Evolutionary conservation across 2,797 vertebrate species (phyloP).

Genomic region (Cynopterus sphinx): DNA sequence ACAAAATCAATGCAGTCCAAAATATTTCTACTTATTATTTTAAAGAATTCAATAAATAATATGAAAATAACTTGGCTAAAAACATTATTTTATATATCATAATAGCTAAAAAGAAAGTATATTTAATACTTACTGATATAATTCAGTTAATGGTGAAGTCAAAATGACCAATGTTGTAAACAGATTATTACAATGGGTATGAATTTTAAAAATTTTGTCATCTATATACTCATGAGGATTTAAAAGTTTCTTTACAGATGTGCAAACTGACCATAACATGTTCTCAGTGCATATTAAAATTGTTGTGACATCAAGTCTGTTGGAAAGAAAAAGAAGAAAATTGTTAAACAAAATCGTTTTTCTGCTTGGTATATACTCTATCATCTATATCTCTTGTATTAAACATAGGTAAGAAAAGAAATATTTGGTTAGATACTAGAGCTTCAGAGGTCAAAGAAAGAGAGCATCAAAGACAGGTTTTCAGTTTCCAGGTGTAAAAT

Average conservation of each 20-base stretch:
- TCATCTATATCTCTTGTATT: not conserved
- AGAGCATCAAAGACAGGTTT: not conserved
- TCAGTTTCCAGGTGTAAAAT: not conserved
- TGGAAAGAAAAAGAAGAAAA: constrained; percentile 63
- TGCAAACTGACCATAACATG: constrained; percentile 93
- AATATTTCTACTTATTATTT: constrained; percentile 16
- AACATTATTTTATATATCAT: constrained; percentile 42
- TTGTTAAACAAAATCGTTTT: constrained; percentile 16
- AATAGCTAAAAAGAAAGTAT: constrained; percentile 46
- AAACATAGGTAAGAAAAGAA: not conserved
- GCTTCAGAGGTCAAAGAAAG: not conserved
- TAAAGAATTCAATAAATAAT: not conserved
- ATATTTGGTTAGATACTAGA: not conserved
- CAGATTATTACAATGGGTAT: constrained; percentile 92
- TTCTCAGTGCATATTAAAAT: constrained; percentile 93
- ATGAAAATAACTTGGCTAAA: constrained; percentile 38
- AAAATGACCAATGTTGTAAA: constrained; percentile 89
- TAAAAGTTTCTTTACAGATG: constrained; percentile 88
- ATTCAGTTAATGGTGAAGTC: constrained; percentile 90
- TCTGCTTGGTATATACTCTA: not conserved
- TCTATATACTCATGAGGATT: constrained; percentile 78
- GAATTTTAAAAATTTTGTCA: constrained; percentile 90
- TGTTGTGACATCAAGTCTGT: constrained; percentile 92
- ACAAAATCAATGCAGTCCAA: not conserved
- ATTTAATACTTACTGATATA: constrained; percentile 89